Evolutionary conservation across 2,113 vertebrate species (phyloP).

Genomic region (Cebidichthys violaceus): DNA sequence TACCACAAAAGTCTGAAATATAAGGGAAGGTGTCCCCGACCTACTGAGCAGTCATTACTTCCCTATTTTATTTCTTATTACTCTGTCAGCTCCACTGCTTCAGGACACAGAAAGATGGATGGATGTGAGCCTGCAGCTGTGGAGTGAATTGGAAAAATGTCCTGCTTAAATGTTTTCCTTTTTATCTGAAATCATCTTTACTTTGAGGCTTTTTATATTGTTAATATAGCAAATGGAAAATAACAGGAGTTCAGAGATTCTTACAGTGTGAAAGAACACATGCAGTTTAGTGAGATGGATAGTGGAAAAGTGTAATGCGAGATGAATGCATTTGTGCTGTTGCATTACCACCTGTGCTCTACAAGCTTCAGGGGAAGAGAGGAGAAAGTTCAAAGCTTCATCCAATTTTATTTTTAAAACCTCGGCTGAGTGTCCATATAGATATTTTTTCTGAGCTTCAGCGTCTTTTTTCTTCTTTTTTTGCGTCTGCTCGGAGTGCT

Average conservation of each 20-base stretch:
- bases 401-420: too few relatives aligned
- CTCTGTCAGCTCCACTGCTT: background rate
- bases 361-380: too few relatives aligned
- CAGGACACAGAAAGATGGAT: background rate
- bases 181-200: background rate
- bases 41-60: background rate
- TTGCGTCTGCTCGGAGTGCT: too few relatives aligned
- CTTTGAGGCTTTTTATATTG: background rate
- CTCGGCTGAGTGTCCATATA: too few relatives aligned
- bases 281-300: background rate
- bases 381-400: too few relatives aligned
- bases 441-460: too few relatives aligned
- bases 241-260: background rate
- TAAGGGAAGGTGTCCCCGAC: background rate
- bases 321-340: conserved; percentile 6
- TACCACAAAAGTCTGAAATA: background rate
- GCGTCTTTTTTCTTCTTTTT: too few relatives aligned
- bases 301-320: background rate
- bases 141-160: background rate
- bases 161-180: background rate
- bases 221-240: background rate
- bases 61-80: background rate
- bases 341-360: too few relatives aligned
- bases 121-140: background rate
- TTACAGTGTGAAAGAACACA: background rate